Base-by-base conservation (phyloP, 2,113 vertebrate genomes). In the Sorex araneus region DNA sequence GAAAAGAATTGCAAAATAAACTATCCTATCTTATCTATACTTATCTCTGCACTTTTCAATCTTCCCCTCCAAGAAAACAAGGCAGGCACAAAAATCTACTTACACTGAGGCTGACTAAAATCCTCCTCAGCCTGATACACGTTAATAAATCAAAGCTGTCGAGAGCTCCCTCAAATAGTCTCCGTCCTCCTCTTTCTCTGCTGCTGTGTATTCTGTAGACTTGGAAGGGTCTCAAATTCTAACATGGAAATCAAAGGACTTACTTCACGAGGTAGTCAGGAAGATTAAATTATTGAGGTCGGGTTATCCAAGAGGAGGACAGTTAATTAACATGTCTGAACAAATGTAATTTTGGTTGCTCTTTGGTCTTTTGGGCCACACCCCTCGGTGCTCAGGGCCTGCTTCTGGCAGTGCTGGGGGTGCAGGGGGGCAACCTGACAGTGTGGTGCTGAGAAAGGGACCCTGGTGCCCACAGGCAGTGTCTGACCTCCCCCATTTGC, bases 241-340 rank as follows among this genome's bases (percentile, higher is more conserved):
- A 84, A 76, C 91, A 76, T 11, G 63, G 69, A 87, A 89, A 93
- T 75, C 60, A 79, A 91, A 93, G 84, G 70, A 88, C 43, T 85
- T 76, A 71, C 32, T 43, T 74, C 18, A 87, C 15, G 81, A 71
- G 71, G 47, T 4, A 75, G 16, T 60, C 66, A 8, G 36, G 0
- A 78, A 43, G 63, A 87, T 74, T 81, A 81, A 90, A 87, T 70
- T 36, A 78, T 1, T 63, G 73, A 82, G 40, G 11, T 74, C 64
- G 7, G 66, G 73, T 81, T 19, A 73, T 47, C 54, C 80, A 95
- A 84, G 40, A 83, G 23, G 36, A 57, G 47, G 71, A 45, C 34
- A 69, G 36, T 63, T 83, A 91, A 91, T 36, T 54, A 91, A 67
- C 45, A 67, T 18, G 32, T 71, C 83, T 43, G 47, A 87, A 91